phyloP scores from a whole-genome alignment of 2,113 vertebrate genomes.

The Pedetes capensis region DNA sequence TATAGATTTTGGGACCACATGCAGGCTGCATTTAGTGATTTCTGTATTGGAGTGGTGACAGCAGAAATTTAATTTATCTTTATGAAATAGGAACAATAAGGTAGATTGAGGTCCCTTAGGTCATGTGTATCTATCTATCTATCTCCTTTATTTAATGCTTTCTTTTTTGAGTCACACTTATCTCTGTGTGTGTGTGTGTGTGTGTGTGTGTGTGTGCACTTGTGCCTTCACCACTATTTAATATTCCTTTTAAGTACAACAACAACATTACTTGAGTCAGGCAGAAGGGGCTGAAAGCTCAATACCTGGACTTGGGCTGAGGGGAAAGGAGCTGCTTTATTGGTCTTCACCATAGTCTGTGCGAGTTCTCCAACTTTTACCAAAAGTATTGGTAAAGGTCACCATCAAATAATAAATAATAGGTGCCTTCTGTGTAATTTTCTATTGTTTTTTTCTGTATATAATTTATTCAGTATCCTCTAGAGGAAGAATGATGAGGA shows the following conservation, averaged over 20 bases:
- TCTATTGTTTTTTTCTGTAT: background rate
- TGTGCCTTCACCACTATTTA: background rate
- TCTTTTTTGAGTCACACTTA: background rate
- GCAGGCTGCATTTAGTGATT: background rate
- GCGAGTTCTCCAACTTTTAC: background rate
- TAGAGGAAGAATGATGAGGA: background rate
- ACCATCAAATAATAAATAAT: background rate
- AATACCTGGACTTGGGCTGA: background rate
- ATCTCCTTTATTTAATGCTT: background rate
- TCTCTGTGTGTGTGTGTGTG: background rate
- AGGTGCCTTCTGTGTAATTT: background rate
- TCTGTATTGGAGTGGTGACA: background rate
- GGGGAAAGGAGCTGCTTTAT: background rate
- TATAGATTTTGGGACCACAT: background rate
- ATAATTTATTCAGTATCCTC: background rate
- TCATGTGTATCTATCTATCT: background rate
- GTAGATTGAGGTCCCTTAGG: background rate
- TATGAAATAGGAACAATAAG: background rate
- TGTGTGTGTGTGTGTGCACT: background rate
- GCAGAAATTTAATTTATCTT: background rate
- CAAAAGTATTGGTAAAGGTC: background rate
- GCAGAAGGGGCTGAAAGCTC: background rate
- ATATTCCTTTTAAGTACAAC: no score
- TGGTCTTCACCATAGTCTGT: background rate
- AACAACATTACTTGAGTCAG: background rate